Base-by-base conservation (phyloP, 2,888 invertebrate species). In the Lithophane leautieri region DNA sequence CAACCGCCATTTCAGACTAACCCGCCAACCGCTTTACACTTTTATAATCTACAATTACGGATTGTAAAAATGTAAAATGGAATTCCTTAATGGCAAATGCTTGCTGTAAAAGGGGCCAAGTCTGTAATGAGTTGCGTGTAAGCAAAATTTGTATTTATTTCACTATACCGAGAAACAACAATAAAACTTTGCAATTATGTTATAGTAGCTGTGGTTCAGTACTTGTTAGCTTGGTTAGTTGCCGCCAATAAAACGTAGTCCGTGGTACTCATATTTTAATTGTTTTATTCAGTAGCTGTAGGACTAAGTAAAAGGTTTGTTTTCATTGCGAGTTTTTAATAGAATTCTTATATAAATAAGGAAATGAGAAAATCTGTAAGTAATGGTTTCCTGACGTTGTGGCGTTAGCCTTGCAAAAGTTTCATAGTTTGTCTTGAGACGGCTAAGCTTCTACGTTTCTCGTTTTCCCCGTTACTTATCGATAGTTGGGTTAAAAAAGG, bases 1-100 rank as follows among this genome's bases (percentile, higher is more conserved):
- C 34, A 56, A 12, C 65, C 60, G 52, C 60, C 73, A 69, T 60
- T 28, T 56, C 76, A 71, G 75, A 69, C 81, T 63, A 71, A 78
- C 76, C 88, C 73, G 87, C 91, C 89, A 90, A 90, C 83, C 77
- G 76, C 82, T 94, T 94, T 93, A 92, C 91, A 90, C 87, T 92
- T 95, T 95, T 96, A 96, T 94, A 96, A 95, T 94, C 92, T 93
- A 91, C 94, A 96, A 97, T 97, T 96, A 96, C 89, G 91, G 95
- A 95, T 92, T 96, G 96, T 97, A 96, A 96, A 96, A 96, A 94
- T 94, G 94, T 92, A 94, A 94, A 94, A 94, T 93, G 94, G 93
- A 93, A 93, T 93, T 90, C 90, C 89, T 92, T 94, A 93, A 95
- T 95, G 91, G 93, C 91, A 70, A 76, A 78, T 78, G 94, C 86